Evolutionary conservation across 64 coral and sea anemone genomes (phyloP).

Genomic region (Stichodactyla helianthus): DNA sequence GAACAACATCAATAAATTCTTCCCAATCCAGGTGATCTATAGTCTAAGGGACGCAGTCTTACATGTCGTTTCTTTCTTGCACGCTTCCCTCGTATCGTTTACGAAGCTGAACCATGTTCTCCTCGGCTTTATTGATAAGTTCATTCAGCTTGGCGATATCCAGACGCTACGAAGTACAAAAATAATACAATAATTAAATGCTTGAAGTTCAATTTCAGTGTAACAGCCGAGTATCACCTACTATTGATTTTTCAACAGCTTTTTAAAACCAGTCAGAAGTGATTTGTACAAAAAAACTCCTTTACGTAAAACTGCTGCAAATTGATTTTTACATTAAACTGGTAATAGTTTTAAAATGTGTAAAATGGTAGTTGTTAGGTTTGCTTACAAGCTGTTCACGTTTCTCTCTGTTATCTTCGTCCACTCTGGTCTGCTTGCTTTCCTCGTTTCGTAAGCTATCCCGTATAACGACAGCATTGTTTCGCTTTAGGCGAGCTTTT

Average conservation of each 20-base stretch:
- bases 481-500: slow-evolving; percentile 83
- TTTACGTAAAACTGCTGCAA: no score
- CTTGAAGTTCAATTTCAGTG: no score
- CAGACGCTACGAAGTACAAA: slow-evolving; percentile 45
- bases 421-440: slow-evolving; percentile 78
- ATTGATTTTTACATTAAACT: no score
- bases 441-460: slow-evolving; percentile 97
- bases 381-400: slow-evolving; percentile 79
- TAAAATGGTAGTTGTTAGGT: no score
- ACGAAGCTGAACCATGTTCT: slow-evolving; percentile 94
- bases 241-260: no score
- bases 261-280: no score
- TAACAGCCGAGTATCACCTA: no score
- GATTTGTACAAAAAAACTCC: no score
- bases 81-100: slow-evolving; percentile 93
- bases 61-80: slow-evolving; percentile 98
- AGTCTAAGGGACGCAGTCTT: slow-evolving; percentile 1
- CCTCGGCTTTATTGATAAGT: slow-evolving; percentile 92
- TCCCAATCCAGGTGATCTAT: not conserved
- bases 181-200: not conserved
- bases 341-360: no score
- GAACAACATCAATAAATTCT: not conserved
- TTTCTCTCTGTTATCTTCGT: slow-evolving; percentile 90
- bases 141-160: slow-evolving; percentile 98
- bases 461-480: slow-evolving; percentile 90